Evolutionary conservation across 2,888 invertebrate species (phyloP), one percentile per base, ranked within the genome.

Genomic region (Hypomecis atomaria): DNA sequence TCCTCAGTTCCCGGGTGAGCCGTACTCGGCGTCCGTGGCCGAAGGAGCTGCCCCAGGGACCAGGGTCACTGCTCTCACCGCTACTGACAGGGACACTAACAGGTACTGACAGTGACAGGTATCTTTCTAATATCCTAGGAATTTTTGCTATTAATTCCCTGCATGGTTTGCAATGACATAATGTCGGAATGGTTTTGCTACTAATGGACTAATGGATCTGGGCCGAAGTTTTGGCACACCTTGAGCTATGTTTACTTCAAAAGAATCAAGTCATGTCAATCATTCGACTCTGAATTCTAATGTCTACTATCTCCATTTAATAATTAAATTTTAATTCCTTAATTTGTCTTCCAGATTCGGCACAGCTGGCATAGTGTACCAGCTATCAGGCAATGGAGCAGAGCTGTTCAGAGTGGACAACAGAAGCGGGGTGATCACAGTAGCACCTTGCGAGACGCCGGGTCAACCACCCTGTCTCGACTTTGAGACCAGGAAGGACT

Each of bases 21-120:
- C 95, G 0, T 97, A 97, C 85, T 94, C 95, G 0, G 95, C 96
- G 0, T 87, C 88, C 0, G 95, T 98, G 5, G 94, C 95, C 0
- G 97, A 98, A 86, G 94, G 93, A 11, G 95, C 96, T 0, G 81
- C 94, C 0, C 91, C 95, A 0, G 95, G 95, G 0, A 95, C 96
- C 43, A 93, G 95, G 58, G 95, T 98, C 40, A 94, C 95, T 0
- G 95, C 95, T 3, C 95, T 98, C 44, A 95, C 94, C 50, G 98
- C 98, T 1, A 95, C 94, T 60, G 98, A 98, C 87, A 92, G 96
- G 53, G 98, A 98, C 83, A 96, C 96, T 69, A 97, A 96, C 72
- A 90, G n/a, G n/a, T n/a, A n/a, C n/a, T 98, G 23, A 96, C 96
- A n/a, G n/a, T n/a, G n/a, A n/a, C n/a, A n/a, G 89, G 90, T 90